Base-by-base conservation (phyloP, 2,797 vertebrate species). In the Anguilla anguilla region DNA sequence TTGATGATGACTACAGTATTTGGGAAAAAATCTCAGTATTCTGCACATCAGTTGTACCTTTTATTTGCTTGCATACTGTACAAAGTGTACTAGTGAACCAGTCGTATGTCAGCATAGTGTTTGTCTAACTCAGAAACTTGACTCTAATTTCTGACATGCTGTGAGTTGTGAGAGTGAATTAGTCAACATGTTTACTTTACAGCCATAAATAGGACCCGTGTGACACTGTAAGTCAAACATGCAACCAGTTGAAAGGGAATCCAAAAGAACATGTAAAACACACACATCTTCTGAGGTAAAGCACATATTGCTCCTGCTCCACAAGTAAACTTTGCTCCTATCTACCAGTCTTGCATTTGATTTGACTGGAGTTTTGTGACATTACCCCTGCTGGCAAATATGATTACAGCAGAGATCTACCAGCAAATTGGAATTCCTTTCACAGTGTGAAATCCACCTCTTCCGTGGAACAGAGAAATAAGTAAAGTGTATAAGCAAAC, bases 401-500 rank as follows among this genome's bases (percentile, higher is more conserved):
- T 69, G 64, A 79, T 79, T 31, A 17, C 28, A 79, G 74, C n/a
- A 15, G 72, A 74, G 72, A 28, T 35, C 74, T 31, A 39, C 31
- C 6, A 82, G 46, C 39, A 82, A 82, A 82, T 82, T 51, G 39
- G 79, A 25, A 82, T 19, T 39, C 17, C 43, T 81, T 43, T 81
- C 77, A 81, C 13, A 46, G 46, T 22, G 9, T 25, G 79, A 43
- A 46, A 46, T 69, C 13, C 64, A 28, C 6, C 64, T 69, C 39
- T 82, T 22, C 17, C 9, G 17, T 15, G 6, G 84, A 61, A 43
- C 57, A 85, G 84, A 25, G 46, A 59, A 55, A 9, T 64, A 39
- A 61, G 31, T 15, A 28, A 64, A 31, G 31, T 7, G 2, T 31
- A 84, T 59, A 72, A 90, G 91, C 87, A 87, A 87, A 3, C 86